A percentile compares a stretch with the other conserved stretches of the same genome.
phyloP scores from a whole-genome alignment of 2,888 invertebrate species.

The Iphiclides podalirius region DNA sequence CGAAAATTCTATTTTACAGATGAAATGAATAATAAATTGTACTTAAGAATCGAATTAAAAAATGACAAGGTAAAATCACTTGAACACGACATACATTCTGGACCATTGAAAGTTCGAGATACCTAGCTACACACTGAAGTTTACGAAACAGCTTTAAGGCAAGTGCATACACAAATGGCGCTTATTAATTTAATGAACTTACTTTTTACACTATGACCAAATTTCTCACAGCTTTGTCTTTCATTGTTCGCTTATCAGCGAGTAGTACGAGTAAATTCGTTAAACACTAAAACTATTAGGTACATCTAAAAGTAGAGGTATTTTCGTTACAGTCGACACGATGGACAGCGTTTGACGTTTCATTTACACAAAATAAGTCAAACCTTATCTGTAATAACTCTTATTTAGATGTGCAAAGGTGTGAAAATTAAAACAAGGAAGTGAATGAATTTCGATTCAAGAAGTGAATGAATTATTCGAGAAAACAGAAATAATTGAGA shows the following conservation, averaged over 20 bases:
- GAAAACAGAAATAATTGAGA: too few species aligned
- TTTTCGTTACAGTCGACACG: conserved; percentile 32
- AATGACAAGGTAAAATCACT: conserved; percentile 2
- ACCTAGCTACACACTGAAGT: conserved; percentile 46
- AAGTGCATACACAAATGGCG: conserved; percentile 51
- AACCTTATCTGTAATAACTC: not conserved
- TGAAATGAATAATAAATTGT: too few species aligned
- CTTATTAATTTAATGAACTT: conserved; percentile 69
- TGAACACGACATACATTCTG: conserved; percentile 18
- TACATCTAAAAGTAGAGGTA: conserved; percentile 43
- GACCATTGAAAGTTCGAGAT: conserved; percentile 41
- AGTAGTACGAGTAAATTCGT: conserved; percentile 75
- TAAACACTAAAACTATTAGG: conserved; percentile 66
- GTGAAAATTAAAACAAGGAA: too few species aligned
- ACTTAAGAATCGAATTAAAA: too few species aligned
- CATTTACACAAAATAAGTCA: not conserved
- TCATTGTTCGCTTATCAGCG: conserved; percentile 75
- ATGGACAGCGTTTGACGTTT: conserved; percentile 20
- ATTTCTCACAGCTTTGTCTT: conserved; percentile 81
- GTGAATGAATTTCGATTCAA: too few species aligned
- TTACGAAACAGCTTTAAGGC: conserved; percentile 41
- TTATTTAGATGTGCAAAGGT: not conserved
- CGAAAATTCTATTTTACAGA: too few species aligned
- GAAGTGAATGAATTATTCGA: too few species aligned
- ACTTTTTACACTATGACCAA: conserved; percentile 75